Conservation (phyloP, 2,797 vertebrate species). For the Thaleichthys pacificus region DNA sequence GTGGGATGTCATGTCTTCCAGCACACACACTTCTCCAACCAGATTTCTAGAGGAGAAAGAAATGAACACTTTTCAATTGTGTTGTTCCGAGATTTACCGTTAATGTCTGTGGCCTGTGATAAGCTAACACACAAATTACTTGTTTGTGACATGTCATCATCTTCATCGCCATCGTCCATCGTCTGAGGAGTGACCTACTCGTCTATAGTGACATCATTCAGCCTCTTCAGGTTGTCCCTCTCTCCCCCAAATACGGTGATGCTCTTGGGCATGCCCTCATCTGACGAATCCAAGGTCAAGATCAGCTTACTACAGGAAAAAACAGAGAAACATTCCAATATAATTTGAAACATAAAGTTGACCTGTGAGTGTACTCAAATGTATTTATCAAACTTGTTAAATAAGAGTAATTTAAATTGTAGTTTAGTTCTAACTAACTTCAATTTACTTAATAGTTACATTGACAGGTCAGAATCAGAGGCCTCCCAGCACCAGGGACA, state of each 20-base stretch:
- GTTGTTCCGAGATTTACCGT: neutral
- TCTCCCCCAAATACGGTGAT: slow-evolving; percentile 90
- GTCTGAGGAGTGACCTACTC: slow-evolving; percentile 78
- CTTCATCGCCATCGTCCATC: too few relatives aligned
- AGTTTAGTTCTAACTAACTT: too few relatives aligned
- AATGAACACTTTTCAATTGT: neutral
- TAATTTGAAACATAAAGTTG: neutral
- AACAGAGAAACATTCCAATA: slow-evolving; percentile 1
- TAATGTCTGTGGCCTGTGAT: too few relatives aligned
- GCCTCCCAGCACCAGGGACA: too few relatives aligned
- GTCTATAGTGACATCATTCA: slow-evolving; percentile 89
- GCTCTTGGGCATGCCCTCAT: slow-evolving; percentile 96
- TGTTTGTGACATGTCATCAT: neutral
- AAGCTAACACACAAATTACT: too few relatives aligned
- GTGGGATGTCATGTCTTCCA: slow-evolving; percentile 93
- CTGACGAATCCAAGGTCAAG: slow-evolving; percentile 91
- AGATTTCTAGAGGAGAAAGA: slow-evolving; percentile 76
- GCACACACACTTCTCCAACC: slow-evolving; percentile 92
- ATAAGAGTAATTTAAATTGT: too few relatives aligned
- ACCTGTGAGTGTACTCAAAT: too few relatives aligned
- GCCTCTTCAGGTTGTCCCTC: slow-evolving; percentile 91
- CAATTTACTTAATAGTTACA: neutral
- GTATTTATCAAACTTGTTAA: too few relatives aligned
- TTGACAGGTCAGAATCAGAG: too few relatives aligned
- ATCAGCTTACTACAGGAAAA: slow-evolving; percentile 83